Conservation (phyloP, 2,888 invertebrate genomes). For the Aspidiotus rigidus region DNA sequence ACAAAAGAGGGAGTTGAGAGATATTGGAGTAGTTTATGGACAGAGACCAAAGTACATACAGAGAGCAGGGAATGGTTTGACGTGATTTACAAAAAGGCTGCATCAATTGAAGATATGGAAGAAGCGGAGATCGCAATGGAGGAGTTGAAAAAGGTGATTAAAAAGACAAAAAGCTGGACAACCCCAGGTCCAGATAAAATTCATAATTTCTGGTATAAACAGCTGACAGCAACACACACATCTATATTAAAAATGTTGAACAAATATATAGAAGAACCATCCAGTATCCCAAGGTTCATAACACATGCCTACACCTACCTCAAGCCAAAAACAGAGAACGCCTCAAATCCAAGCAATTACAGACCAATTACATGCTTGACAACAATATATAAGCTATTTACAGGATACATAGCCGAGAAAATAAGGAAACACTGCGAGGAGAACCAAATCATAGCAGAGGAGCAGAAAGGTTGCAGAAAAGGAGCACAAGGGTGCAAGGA, state of each 20-base stretch:
- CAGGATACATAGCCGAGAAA: background rate
- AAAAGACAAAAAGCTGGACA: constrained; percentile 30
- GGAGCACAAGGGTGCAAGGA: background rate
- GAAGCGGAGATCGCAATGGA: background rate
- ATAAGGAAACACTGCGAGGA: background rate
- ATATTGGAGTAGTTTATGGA: background rate
- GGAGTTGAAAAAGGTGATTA: constrained; percentile 6
- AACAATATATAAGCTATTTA: background rate
- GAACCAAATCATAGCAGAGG: background rate
- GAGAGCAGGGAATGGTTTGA: background rate
- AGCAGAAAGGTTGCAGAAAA: background rate
- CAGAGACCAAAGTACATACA: background rate
- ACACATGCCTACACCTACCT: constrained; percentile 22
- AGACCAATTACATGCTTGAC: constrained; percentile 29
- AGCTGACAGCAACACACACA: constrained; percentile 9
- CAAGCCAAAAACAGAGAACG: constrained; percentile 9
- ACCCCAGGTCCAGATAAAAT: too few species aligned
- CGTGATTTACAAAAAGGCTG: background rate
- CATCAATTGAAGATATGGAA: background rate
- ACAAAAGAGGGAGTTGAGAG: background rate
- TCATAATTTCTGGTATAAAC: constrained; percentile 34
- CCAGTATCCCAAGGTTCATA: constrained; percentile 5
- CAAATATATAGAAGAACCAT: background rate
- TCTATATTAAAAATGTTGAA: background rate
- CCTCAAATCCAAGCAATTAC: constrained; percentile 28